These are phyloP conservation scores for Xenopus tropicalis DNA, from an alignment of 2,113 vertebrate genomes.

Conservation along the genomic window UCB_Xtro_10.0 CM004448.2:37978501-37979000, in stretches of 20 bases:
- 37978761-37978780: not conserved
- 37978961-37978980: slow-evolving; percentile 42
- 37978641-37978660: too few relatives aligned
- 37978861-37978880: slow-evolving; percentile 22
- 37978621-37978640: too few relatives aligned
- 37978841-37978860: slow-evolving; percentile 20
- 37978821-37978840: slow-evolving; percentile 37
- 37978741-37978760: not conserved
- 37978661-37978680: too few relatives aligned
- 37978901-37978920: slow-evolving; percentile 40
- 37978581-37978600: too few relatives aligned
- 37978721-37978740: too few relatives aligned
- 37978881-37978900: slow-evolving; percentile 36
- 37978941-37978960: slow-evolving; percentile 46
- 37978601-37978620: too few relatives aligned
- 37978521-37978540: too few relatives aligned
- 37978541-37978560: too few relatives aligned
- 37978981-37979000: slow-evolving; percentile 46
- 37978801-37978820: slow-evolving; percentile 27
- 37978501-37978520: too few relatives aligned
- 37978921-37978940: slow-evolving; percentile 42
- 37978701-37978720: too few relatives aligned
- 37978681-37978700: too few relatives aligned
- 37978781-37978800: slow-evolving; percentile 15
- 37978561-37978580: too few relatives aligned